These are phyloP conservation scores for Lampropteryx suffumata DNA, from an alignment of 2,888 invertebrate genomes.

Conservation along the genomic window DNA sequence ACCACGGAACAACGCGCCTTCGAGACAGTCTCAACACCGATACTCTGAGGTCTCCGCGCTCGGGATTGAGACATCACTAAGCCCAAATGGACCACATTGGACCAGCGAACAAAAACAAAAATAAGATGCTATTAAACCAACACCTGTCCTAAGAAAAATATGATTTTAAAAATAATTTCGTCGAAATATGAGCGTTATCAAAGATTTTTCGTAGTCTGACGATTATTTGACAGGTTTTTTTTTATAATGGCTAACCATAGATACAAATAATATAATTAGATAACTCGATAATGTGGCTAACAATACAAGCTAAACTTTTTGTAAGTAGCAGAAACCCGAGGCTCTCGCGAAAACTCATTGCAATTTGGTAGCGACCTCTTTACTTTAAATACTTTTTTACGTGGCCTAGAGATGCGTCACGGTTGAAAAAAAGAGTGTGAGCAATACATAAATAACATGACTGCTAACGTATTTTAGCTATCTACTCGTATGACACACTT, in stretches of 20 bases:
- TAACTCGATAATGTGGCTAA: too few species aligned
- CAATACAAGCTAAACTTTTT: slow-evolving; percentile 10
- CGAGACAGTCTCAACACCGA: slow-evolving; percentile 26
- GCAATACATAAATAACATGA: too few species aligned
- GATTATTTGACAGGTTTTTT: slow-evolving; percentile 14
- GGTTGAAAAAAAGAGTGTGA: too few species aligned
- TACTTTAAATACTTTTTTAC: too few species aligned
- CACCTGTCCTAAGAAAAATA: slow-evolving; percentile 47
- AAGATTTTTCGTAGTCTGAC: slow-evolving; percentile 45
- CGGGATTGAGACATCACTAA: slow-evolving; percentile 51
- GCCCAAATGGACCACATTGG: slow-evolving; percentile 30
- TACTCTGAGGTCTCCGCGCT: slow-evolving; percentile 35
- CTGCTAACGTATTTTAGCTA: too few species aligned
- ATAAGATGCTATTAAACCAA: slow-evolving; percentile 12
- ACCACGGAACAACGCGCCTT: slow-evolving; percentile 28
- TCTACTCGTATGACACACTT: too few species aligned
- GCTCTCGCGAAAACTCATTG: too few species aligned
- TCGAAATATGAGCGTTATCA: slow-evolving; percentile 48
- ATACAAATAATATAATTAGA: too few species aligned
- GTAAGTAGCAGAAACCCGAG: not conserved
- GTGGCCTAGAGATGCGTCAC: too few species aligned
- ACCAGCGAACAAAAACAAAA: slow-evolving; percentile 29
- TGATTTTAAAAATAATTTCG: slow-evolving; percentile 46
- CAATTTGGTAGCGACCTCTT: too few species aligned
- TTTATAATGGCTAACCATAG: too few species aligned